These are phyloP conservation scores for Chydorus sphaericus DNA, from an alignment of 2,888 invertebrate species.

Conservation along the genomic window DNA sequence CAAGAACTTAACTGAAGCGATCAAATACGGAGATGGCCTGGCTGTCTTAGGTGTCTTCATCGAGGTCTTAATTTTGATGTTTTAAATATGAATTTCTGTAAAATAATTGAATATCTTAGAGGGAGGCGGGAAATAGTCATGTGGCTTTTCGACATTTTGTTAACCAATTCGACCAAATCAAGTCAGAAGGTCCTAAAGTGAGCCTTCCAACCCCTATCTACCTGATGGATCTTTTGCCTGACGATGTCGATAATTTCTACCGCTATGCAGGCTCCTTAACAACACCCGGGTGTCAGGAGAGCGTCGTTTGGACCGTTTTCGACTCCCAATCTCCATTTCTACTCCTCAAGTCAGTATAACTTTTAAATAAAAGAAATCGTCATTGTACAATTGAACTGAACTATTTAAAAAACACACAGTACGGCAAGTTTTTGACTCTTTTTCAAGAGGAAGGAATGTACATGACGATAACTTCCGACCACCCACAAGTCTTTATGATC, in stretches of 20 bases:
- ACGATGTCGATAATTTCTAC: constrained; percentile 38
- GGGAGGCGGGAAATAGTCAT: background rate
- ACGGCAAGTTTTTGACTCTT: too few relatives aligned
- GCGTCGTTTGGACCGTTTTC: constrained; percentile 54
- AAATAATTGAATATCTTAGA: too few relatives aligned
- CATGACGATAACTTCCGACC: constrained; percentile 37
- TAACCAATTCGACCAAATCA: background rate
- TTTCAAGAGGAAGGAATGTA: too few relatives aligned
- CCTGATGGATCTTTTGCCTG: constrained; percentile 39
- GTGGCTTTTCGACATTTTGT: background rate
- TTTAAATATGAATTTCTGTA: too few relatives aligned
- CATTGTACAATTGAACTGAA: background rate
- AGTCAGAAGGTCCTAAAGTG: background rate
- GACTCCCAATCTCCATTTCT: constrained; percentile 39
- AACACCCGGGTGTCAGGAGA: constrained; percentile 55
- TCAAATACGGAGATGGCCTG: constrained; percentile 38
- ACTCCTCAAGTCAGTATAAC: constrained; percentile 34
- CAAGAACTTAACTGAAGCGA: constrained; percentile 35
- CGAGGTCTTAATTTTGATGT: constrained; percentile 39
- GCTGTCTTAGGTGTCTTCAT: constrained; percentile 48
- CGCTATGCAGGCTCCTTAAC: constrained; percentile 59
- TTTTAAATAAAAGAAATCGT: background rate
- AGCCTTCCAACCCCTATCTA: constrained; percentile 15
- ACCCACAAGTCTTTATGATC: constrained; percentile 25
- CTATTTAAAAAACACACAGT: too few relatives aligned